Base-by-base conservation (phyloP, 2,888 invertebrate species). In the Dendrolimus pini region DNA sequence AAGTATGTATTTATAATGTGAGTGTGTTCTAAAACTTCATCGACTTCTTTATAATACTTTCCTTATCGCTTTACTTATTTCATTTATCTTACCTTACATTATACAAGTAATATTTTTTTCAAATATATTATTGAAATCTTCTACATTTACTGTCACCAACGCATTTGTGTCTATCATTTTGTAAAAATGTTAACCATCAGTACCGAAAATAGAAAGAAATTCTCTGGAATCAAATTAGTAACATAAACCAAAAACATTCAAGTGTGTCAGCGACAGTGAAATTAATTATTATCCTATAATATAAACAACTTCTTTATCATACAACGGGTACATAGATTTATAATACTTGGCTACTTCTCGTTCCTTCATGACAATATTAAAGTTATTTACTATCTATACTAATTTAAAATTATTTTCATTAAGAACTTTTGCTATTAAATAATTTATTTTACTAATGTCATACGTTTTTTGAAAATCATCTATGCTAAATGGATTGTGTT, bases 291-390 rank as follows among this genome's bases (percentile, higher is more conserved):
- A 30, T 30, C 6, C 30, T 30, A 6, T 6, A 30, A 30, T 30
- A 30, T 30, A 30, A 30, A 30, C 30, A 30, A 30, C 30, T 30
- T 30, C 30, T 30, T 30, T 30, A 30, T 30, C 30, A 30, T 30
- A 30, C 30, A 30, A 30, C 30, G 30, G 30, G 30, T 30, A 30
- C 6, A 30, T 30, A 30, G 30, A 30, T 30, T 3, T 58, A 63
- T 67, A 68, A 67, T 72, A 66, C 65, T 77, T 77, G 74, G 78
- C 78, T 80, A 81, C 73, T 74, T 81, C 81, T 83, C 71, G 89
- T 89, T 89, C 89, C 89, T 89, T 87, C 82, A 75, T 71, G 85
- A 82, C 81, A 82, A 82, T 82, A 82, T 79, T 68, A 67, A 64
- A 59, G 56, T 62, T 60, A 58, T 59, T 55, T 57, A 59, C 56